Percentiles rank a stretch among this genome's conserved stretches.
These are phyloP conservation scores for Acromyrmex echinatior DNA, from an alignment of 1,140 invertebrate genomes.

Conservation along the genomic window DNA sequence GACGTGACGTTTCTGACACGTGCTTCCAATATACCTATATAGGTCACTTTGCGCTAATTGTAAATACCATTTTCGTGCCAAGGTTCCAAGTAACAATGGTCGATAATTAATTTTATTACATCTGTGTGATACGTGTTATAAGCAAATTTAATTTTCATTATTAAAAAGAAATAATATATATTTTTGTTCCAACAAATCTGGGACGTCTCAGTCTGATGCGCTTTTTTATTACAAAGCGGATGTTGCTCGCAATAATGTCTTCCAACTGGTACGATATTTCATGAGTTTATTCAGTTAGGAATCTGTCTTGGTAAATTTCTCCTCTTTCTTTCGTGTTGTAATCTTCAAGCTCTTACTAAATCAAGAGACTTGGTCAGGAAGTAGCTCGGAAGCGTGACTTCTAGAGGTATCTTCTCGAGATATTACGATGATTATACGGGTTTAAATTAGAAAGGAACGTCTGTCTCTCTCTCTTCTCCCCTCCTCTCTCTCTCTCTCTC, in stretches of 20 bases:
- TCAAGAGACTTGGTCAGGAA: constrained; percentile 42
- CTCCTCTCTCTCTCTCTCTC: too few relatives aligned
- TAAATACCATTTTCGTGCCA: constrained; percentile 13
- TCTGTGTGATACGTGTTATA: too few relatives aligned
- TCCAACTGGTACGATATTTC: not conserved
- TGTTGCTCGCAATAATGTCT: not conserved
- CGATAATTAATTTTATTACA: not conserved
- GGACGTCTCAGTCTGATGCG: not conserved
- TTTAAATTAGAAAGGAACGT: constrained; percentile 42
- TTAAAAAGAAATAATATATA: not conserved
- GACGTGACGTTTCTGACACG: not conserved
- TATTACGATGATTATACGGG: constrained; percentile 42
- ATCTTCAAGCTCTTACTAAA: constrained; percentile 44
- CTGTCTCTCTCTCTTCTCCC: too few relatives aligned
- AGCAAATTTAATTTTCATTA: not conserved
- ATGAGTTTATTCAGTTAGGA: not conserved
- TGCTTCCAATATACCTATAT: constrained; percentile 4
- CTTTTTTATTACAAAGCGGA: not conserved
- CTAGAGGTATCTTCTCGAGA: constrained; percentile 37
- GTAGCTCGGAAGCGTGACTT: constrained; percentile 54
- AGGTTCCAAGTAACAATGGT: not conserved
- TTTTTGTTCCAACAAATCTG: not conserved
- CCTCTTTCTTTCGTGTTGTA: constrained; percentile 28
- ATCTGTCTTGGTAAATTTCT: constrained; percentile 51
- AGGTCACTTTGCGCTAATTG: not conserved